Evolutionary conservation across 2,888 invertebrate genomes (phyloP).

Genomic region (Tiliacea aurago): DNA sequence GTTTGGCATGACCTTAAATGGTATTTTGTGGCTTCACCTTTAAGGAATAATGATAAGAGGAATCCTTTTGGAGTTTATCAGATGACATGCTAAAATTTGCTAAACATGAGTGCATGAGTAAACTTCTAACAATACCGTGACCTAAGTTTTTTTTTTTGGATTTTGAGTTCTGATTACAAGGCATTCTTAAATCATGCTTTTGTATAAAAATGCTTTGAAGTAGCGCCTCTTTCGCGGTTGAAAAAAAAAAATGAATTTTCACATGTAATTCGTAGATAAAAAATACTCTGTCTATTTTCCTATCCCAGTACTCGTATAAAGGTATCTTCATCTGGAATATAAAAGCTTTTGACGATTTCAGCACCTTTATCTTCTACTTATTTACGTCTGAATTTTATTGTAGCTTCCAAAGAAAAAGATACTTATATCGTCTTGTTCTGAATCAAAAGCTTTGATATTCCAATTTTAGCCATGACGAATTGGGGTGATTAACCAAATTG

Average conservation of each 20-base stretch:
- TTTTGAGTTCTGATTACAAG: not conserved
- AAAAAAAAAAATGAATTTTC: not conserved
- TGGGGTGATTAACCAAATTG: constrained; percentile 52
- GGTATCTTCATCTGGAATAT: not conserved
- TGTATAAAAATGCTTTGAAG: constrained; percentile 8
- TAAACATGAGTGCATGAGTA: constrained; percentile 2
- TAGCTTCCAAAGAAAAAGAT: not conserved
- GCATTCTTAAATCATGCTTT: not conserved
- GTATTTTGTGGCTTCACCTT: constrained; percentile 52
- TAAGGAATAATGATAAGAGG: constrained; percentile 42
- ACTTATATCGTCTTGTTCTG: not conserved
- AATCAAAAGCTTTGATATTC: constrained; percentile 15
- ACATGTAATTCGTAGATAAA: too few relatives aligned
- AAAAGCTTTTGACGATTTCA: too few relatives aligned
- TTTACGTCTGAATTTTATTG: not conserved
- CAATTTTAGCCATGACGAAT: constrained; percentile 29
- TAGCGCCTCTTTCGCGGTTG: not conserved
- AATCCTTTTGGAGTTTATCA: constrained; percentile 44
- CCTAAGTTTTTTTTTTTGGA: constrained; percentile 6
- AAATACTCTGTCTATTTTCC: not conserved
- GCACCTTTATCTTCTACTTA: too few relatives aligned
- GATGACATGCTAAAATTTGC: constrained; percentile 31
- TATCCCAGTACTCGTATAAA: not conserved
- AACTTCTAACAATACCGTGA: constrained; percentile 7
- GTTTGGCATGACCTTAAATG: constrained; percentile 46